Evolutionary conservation across 2,113 vertebrate genomes (phyloP).

Genomic region (Callopanchax toddi): DNA sequence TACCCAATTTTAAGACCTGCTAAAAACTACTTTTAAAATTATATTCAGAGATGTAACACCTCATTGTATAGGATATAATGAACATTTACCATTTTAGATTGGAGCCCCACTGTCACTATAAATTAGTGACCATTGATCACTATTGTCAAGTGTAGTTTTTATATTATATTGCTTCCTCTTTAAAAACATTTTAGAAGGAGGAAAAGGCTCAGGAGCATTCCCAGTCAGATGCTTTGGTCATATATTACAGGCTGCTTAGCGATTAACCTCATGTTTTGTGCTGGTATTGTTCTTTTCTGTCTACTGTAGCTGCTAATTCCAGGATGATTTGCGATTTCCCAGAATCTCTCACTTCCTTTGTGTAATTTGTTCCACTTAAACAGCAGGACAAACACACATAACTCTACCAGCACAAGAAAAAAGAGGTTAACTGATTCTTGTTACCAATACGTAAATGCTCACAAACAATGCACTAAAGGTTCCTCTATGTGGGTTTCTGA

Average conservation of each 20-base stretch:
- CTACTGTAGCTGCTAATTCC: neutral
- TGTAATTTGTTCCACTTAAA: conserved; percentile 7
- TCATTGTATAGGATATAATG: no score
- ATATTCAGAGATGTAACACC: no score
- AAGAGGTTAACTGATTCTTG: neutral
- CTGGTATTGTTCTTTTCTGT: neutral
- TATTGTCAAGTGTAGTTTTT: conserved; percentile 14
- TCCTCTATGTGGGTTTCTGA: no score
- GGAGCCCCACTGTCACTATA: neutral
- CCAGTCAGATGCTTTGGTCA: neutral
- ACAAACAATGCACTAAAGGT: no score
- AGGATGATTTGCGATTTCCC: no score
- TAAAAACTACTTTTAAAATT: no score
- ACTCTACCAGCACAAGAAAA: neutral
- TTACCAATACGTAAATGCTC: no score
- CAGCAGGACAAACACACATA: neutral
- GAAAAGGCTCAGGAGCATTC: neutral
- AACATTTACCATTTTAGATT: no score
- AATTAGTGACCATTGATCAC: neutral
- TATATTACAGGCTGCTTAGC: neutral
- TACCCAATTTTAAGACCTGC: no score
- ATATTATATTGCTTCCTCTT: neutral
- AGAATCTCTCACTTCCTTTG: neutral
- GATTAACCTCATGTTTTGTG: neutral
- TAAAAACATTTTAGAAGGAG: neutral